Base-by-base conservation (phyloP, 35 echinoderm and acorn worm species). In the Amphiura filiformis region DNA sequence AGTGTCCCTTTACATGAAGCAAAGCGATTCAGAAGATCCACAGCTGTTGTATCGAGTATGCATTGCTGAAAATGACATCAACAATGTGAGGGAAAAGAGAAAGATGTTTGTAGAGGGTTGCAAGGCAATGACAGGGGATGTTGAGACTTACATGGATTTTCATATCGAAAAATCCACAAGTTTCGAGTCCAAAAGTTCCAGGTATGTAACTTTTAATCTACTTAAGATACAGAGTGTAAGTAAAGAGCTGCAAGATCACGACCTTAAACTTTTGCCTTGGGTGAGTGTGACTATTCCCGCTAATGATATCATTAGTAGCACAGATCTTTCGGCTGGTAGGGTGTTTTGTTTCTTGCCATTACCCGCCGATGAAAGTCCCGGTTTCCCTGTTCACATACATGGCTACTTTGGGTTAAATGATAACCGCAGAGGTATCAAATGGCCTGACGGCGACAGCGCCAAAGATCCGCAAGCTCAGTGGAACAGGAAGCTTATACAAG, bases 341-440 rank as follows among this genome's bases (percentile, higher is more conserved):
- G 85, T 87, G 12, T 99, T 94, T 57, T 99, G 96, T 78, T 99
- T 99, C 56, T 84, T 99, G 1, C 96, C 96, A 35, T 75, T 99
- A 26, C 93, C 96, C 70, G 87, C 84, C 28, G 92, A 90, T 65
- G 83, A 85, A 36, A 34, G 22, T 7, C 89, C 93, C 32, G 93
- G 96, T 39, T 79, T 99, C 39, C 96, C 96, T 18, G 90, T 99
- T 64, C 93, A 97, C 78, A 70, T 97, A 1, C 91, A 97, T 78
- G 94, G 91, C 0, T 92, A 90, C 83, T 97, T 97, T 83, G 90
- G 94, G 44, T 78, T 97, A 18, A 92, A 91, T 39, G 91, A 92
- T 36, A 87, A 97, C 44, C 57, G 94, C 75, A 36, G 94, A 32
- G 70, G 86, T 18, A 76, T 92, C 13, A 96, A 96, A 64, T 92